These are phyloP conservation scores for Tortricodes alternella DNA, from an alignment of 2,888 invertebrate genomes.

Conservation along the genomic window DNA sequence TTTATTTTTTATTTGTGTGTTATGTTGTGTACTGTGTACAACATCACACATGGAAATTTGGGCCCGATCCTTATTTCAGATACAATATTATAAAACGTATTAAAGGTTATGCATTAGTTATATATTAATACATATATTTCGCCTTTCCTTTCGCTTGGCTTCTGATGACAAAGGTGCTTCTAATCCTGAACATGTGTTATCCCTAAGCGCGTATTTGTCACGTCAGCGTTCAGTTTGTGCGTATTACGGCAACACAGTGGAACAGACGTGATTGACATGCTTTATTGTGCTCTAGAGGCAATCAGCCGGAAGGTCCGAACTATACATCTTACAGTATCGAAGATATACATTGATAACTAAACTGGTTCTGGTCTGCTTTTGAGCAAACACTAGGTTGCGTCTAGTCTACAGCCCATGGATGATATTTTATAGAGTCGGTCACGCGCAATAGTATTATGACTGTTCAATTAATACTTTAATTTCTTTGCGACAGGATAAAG, in stretches of 20 bases:
- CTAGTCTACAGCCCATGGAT: no score
- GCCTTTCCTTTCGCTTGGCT: background rate
- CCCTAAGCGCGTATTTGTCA: constrained; percentile 19
- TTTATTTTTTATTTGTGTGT: no score
- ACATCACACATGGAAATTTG: no score
- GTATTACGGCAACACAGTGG: background rate
- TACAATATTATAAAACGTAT: no score
- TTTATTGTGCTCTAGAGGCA: constrained; percentile 10
- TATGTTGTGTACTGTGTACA: no score
- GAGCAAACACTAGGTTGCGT: no score
- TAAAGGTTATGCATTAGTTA: background rate
- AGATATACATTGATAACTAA: background rate
- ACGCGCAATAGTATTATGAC: no score
- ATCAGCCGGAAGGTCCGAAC: constrained; percentile 8
- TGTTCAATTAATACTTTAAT: no score
- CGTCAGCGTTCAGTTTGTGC: constrained; percentile 15
- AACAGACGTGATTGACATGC: constrained; percentile 15
- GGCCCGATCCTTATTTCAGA: no score
- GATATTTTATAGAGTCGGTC: no score
- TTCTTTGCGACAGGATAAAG: no score
- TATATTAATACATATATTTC: background rate
- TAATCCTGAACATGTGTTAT: constrained; percentile 4
- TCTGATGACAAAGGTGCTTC: background rate
- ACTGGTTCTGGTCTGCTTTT: no score
- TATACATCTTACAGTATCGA: background rate